Evolutionary conservation across 2,113 vertebrate species (phyloP).

Genomic region (Pimephales promelas): DNA sequence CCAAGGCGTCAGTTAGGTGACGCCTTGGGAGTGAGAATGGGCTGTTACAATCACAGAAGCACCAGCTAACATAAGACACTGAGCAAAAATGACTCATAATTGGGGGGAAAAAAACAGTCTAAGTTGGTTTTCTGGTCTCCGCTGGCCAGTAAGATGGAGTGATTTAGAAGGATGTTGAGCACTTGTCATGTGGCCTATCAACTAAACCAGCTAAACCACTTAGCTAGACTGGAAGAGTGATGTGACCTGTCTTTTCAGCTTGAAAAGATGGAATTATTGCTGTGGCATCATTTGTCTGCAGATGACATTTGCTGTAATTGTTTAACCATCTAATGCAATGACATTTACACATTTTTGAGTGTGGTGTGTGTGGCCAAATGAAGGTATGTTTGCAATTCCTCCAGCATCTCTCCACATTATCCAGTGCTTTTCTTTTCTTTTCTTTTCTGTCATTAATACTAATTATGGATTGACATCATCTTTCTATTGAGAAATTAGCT

Average conservation of each 20-base stretch:
- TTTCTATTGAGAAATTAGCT: not conserved
- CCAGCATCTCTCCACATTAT: not conserved
- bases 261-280: not conserved
- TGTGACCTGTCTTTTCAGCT: not conserved
- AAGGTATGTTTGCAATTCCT: not conserved
- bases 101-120: not conserved
- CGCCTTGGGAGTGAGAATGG: too few relatives aligned
- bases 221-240: not conserved
- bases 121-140: not conserved
- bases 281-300: not conserved
- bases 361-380: not conserved
- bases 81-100: not conserved
- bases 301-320: not conserved
- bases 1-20: too few relatives aligned
- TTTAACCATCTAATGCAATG: not conserved
- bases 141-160: not conserved
- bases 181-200: not conserved
- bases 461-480: not conserved
- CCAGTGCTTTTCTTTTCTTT: not conserved
- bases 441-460: not conserved
- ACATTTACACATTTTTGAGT: not conserved
- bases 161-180: not conserved
- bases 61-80: not conserved
- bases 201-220: not conserved
- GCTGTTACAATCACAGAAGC: not conserved